Conservation (phyloP, 2,113 vertebrate species). For the Petrocephalus zakoni region DNA sequence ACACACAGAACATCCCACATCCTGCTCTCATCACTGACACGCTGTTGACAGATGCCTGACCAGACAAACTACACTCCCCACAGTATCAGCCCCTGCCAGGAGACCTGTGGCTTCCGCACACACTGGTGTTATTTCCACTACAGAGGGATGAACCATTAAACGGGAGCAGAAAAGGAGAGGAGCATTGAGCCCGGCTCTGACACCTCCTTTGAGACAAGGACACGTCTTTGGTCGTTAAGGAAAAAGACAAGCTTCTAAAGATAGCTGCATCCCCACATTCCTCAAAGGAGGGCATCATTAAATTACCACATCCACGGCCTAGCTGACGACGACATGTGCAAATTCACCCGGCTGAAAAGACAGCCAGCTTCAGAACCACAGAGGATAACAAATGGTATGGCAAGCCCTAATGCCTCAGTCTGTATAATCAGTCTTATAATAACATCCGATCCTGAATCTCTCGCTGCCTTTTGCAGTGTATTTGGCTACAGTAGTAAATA, state of each 20-base stretch:
- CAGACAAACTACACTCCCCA: background rate
- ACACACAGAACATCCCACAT: background rate
- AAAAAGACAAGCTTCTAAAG: constrained; percentile 12
- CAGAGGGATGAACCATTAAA: constrained; percentile 1
- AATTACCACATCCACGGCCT: background rate
- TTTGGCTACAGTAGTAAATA: background rate
- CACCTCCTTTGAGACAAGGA: constrained; percentile 1
- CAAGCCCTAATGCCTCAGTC: background rate
- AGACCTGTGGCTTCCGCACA: background rate
- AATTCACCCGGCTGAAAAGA: background rate
- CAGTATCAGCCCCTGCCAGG: background rate
- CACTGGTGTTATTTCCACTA: background rate
- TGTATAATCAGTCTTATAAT: constrained; percentile 8
- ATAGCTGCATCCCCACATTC: constrained; percentile 5
- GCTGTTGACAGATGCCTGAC: background rate
- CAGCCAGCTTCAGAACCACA: background rate
- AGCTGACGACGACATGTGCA: constrained; percentile 10
- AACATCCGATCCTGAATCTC: background rate
- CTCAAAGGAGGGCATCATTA: constrained; percentile 29
- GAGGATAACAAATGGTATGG: background rate
- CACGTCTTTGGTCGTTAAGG: background rate
- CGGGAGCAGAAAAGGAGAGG: background rate
- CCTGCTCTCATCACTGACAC: background rate
- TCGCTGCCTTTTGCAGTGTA: background rate
- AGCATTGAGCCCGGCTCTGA: background rate